phyloP scores from a whole-genome alignment of 2,888 invertebrate species.

The Schizaphis graminum region DNA sequence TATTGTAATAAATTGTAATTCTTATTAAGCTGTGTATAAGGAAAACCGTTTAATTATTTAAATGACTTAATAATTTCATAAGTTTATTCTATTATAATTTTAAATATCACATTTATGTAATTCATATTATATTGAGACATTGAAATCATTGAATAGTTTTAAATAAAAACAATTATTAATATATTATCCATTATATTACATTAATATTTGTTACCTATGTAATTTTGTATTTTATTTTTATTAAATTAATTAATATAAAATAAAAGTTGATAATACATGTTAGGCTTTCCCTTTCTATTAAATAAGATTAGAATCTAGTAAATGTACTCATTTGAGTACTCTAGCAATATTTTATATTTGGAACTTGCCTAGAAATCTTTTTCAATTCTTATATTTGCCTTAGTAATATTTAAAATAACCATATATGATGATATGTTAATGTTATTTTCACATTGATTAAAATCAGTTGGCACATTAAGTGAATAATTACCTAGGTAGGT shows the following conservation, averaged over 20 bases:
- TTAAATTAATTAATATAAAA: not conserved
- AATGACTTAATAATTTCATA: not conserved
- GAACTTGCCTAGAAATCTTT: too few relatives aligned
- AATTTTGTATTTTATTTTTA: not conserved
- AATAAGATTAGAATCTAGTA: not conserved
- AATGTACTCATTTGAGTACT: too few relatives aligned
- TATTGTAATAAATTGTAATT: not conserved
- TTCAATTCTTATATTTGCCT: too few relatives aligned
- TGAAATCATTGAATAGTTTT: constrained; percentile 7
- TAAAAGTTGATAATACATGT: not conserved
- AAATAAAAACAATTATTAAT: constrained; percentile 10
- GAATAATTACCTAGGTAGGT: too few relatives aligned
- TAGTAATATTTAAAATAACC: too few relatives aligned
- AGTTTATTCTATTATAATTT: not conserved
- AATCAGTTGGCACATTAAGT: too few relatives aligned
- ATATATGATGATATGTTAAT: too few relatives aligned
- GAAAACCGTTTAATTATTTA: not conserved
- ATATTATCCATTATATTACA: not conserved
- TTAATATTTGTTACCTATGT: not conserved
- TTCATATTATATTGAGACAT: constrained; percentile 19
- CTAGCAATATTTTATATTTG: too few relatives aligned
- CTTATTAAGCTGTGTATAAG: not conserved
- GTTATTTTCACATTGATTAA: too few relatives aligned
- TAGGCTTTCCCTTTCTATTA: not conserved
- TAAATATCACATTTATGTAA: not conserved